These are phyloP conservation scores for Agrotis ipsilon DNA, from an alignment of 2,888 invertebrate genomes.

Conservation along the genomic window DNA sequence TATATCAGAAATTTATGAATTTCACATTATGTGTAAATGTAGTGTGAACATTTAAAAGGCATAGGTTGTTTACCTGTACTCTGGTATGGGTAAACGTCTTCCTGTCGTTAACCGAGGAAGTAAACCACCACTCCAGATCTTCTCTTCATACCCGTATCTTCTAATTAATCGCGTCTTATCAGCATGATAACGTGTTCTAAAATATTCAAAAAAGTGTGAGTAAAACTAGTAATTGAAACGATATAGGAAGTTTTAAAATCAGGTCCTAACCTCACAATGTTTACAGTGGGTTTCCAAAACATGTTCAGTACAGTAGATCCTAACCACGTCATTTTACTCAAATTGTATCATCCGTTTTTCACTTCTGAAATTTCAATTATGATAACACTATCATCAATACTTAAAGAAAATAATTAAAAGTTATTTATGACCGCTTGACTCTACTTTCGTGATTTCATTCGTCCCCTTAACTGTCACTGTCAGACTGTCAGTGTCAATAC, in stretches of 20 bases:
- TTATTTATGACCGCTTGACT: too few species aligned
- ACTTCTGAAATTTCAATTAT: neutral
- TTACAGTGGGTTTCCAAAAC: conserved; percentile 83
- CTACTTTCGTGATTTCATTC: too few species aligned
- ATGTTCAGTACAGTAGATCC: conserved; percentile 78
- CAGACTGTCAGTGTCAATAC: too few species aligned
- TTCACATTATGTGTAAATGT: neutral
- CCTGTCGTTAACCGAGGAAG: conserved; percentile 92
- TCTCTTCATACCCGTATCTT: conserved; percentile 94
- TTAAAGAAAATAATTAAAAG: too few species aligned
- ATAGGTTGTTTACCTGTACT: conserved; percentile 90
- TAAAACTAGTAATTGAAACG: neutral
- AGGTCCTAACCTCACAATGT: conserved; percentile 83
- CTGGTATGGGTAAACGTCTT: conserved; percentile 92
- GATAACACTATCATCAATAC: neutral
- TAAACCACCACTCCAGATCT: conserved; percentile 92
- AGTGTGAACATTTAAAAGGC: neutral
- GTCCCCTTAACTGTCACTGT: too few species aligned
- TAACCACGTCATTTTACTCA: conserved; percentile 78
- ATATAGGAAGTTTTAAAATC: neutral
- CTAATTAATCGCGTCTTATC: conserved; percentile 92
- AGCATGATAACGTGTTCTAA: conserved; percentile 91
- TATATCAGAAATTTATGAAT: neutral
- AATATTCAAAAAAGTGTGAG: conserved; percentile 48
- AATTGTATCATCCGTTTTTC: conserved; percentile 9